A percentile compares a stretch with the other conserved stretches of the same genome.
Conservation (phyloP, 2,113 vertebrate species). For the Malurus cyaneus region DNA sequence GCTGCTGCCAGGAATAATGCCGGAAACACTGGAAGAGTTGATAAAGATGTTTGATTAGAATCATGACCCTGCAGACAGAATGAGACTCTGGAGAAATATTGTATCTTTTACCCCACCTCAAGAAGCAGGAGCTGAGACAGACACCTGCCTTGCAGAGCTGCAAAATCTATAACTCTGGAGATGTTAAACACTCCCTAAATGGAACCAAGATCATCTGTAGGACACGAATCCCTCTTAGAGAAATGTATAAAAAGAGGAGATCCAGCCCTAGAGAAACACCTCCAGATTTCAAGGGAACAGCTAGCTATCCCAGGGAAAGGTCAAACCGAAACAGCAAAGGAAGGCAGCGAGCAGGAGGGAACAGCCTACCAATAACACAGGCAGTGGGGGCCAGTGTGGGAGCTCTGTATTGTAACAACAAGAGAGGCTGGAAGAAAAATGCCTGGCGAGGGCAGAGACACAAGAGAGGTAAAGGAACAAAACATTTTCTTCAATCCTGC, state of each 20-base stretch:
- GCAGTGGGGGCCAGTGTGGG: background rate
- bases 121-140: constrained; percentile 6
- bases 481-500: background rate
- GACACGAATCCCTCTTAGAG: background rate
- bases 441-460: constrained; percentile 4
- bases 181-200: constrained; percentile 14
- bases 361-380: background rate
- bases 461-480: background rate
- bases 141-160: background rate
- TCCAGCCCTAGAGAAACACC: constrained; percentile 34
- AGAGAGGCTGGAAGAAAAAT: background rate
- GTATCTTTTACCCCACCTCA: constrained; percentile 2
- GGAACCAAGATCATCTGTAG: constrained; percentile 55
- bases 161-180: constrained; percentile 13
- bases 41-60: constrained; percentile 68
- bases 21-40: constrained; percentile 47
- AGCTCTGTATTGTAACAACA: background rate
- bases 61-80: constrained; percentile 32
- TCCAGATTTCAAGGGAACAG: background rate
- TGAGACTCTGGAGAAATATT: constrained; percentile 22
- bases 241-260: background rate
- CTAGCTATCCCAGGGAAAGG: constrained; percentile 25
- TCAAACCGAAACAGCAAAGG: constrained; percentile 9
- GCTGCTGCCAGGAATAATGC: constrained; percentile 36
- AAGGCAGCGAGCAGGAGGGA: background rate